Evolutionary conservation across 2,113 vertebrate species (phyloP).

Genomic region (Gnathonemus longibarbis): DNA sequence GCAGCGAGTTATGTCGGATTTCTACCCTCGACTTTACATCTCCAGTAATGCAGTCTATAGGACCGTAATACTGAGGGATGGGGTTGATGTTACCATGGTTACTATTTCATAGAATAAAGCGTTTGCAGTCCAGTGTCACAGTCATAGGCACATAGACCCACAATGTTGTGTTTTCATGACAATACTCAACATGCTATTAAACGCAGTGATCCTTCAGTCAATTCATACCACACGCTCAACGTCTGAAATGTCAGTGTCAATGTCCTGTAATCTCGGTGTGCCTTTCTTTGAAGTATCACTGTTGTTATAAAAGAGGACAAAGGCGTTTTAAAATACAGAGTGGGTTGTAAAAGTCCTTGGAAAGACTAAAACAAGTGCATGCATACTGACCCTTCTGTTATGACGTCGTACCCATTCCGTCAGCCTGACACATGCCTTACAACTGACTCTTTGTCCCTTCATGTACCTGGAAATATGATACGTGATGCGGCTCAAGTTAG

Average conservation of each 20-base stretch:
- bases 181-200: neutral
- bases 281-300: constrained; percentile 1
- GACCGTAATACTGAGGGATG: neutral
- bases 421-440: neutral
- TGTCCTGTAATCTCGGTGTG: neutral
- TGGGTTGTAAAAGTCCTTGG: neutral
- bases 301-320: neutral
- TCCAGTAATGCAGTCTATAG: neutral
- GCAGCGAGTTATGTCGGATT: neutral
- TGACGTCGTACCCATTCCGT: neutral
- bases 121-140: neutral
- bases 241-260: neutral
- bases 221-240: neutral
- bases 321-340: neutral
- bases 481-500: neutral
- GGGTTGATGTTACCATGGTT: constrained; percentile 18
- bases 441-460: neutral
- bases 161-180: neutral
- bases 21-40: neutral
- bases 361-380: neutral
- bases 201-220: neutral
- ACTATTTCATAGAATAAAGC: constrained; percentile 12
- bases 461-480: neutral
- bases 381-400: neutral
- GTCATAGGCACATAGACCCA: neutral